Evolutionary conservation across 2,113 vertebrate genomes (phyloP).

Genomic region (Alectura lathami): DNA sequence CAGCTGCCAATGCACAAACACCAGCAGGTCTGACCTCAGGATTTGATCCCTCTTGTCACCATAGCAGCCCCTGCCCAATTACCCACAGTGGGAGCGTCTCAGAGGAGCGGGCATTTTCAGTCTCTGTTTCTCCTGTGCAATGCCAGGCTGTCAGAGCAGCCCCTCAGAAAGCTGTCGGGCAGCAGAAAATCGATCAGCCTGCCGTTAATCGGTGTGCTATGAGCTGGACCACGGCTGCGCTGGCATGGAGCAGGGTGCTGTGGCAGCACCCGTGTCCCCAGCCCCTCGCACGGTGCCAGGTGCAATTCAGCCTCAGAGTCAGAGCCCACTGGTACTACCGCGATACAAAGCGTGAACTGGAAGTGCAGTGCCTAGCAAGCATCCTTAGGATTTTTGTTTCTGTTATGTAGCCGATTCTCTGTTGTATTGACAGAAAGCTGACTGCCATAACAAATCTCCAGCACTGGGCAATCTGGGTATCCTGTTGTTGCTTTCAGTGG

Average conservation of each 20-base stretch:
- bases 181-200: background rate
- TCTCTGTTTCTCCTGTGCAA: background rate
- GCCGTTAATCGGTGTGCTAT: accelerated
- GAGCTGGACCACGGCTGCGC: background rate
- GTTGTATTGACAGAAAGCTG: conserved; percentile 7
- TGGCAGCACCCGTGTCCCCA: background rate
- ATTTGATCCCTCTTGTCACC: background rate
- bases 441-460: conserved; percentile 21
- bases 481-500: conserved; percentile 39
- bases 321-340: background rate
- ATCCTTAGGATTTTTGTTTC: background rate
- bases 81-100: background rate
- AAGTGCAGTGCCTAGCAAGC: background rate
- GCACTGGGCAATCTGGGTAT: background rate
- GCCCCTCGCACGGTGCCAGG: background rate
- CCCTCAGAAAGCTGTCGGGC: background rate
- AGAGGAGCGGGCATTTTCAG: background rate
- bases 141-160: background rate
- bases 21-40: background rate
- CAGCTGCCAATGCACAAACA: background rate
- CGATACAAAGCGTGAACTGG: background rate
- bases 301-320: background rate
- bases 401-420: background rate
- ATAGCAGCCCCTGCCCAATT: background rate
- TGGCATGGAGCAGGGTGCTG: background rate